Conservation (phyloP, 1,140 invertebrate species). For the Euura saliciscinereae region DNA sequence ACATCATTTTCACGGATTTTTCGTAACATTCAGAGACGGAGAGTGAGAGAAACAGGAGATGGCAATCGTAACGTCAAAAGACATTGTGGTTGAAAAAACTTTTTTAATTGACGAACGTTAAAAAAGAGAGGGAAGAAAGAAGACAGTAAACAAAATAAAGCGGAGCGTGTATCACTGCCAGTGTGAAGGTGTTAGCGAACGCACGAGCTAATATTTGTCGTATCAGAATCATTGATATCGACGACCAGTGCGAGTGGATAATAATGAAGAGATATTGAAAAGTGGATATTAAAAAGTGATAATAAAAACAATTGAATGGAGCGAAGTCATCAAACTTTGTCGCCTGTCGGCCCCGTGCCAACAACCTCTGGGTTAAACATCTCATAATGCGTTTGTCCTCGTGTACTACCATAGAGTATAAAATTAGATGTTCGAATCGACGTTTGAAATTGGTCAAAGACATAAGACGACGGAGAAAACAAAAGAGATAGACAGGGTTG, state of each 20-base stretch:
- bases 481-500: slow-evolving; percentile 25
- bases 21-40: too few relatives aligned
- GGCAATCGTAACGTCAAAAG: background rate
- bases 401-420: slow-evolving; percentile 43
- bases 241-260: too few relatives aligned
- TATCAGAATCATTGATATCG: too few relatives aligned
- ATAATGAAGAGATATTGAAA: too few relatives aligned
- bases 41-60: too few relatives aligned
- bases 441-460: slow-evolving; percentile 31
- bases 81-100: background rate
- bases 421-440: slow-evolving; percentile 48
- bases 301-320: slow-evolving; percentile 27
- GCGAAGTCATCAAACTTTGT: slow-evolving; percentile 39
- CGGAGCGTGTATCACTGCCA: too few relatives aligned
- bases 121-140: background rate
- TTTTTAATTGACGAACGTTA: background rate
- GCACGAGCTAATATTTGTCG: too few relatives aligned
- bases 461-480: slow-evolving; percentile 29
- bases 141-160: background rate
- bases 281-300: too few relatives aligned
- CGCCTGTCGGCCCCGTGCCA: slow-evolving; percentile 42
- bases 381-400: slow-evolving; percentile 49
- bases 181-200: too few relatives aligned
- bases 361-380: slow-evolving; percentile 40
- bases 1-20: too few relatives aligned